Evolutionary conservation across 2,113 vertebrate genomes (phyloP).

Genomic region (Brachypodius melanocephalos): DNA sequence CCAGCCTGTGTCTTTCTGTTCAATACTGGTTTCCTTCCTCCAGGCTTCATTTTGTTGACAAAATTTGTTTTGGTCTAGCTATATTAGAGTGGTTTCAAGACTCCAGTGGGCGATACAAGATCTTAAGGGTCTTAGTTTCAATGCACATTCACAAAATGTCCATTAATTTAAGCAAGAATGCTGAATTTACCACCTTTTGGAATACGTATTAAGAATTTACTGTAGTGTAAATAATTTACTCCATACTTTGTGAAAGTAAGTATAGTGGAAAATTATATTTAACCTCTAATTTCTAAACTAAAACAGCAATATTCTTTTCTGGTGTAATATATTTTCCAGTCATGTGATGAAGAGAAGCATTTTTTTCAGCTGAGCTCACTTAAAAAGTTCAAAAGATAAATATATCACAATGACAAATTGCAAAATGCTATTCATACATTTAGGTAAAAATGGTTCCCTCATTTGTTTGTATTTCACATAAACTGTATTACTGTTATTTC

Average conservation of each 20-base stretch:
- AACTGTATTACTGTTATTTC: slow-evolving; percentile 58
- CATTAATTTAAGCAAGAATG: background rate
- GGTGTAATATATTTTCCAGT: slow-evolving; percentile 64
- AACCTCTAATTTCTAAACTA: slow-evolving; percentile 34
- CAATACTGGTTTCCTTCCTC: background rate
- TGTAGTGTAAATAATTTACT: slow-evolving; percentile 55
- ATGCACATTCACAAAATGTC: background rate
- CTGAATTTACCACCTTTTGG: slow-evolving; percentile 38
- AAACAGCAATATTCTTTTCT: slow-evolving; percentile 52
- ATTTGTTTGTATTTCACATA: slow-evolving; percentile 70
- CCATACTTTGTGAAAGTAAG: slow-evolving; percentile 16
- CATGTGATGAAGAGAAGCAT: slow-evolving; percentile 59
- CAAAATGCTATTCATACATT: slow-evolving; percentile 64
- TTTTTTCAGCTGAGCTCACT: slow-evolving; percentile 64
- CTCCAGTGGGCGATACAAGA: background rate
- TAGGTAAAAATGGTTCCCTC: slow-evolving; percentile 57
- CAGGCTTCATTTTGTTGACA: background rate
- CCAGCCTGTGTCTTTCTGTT: background rate
- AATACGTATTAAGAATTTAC: slow-evolving; percentile 22
- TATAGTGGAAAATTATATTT: slow-evolving; percentile 70
- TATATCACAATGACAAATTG: slow-evolving; percentile 69
- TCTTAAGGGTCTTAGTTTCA: background rate
- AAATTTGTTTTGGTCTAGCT: background rate
- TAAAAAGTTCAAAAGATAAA: slow-evolving; percentile 72
- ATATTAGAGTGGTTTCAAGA: background rate